Conservation (phyloP, 2,113 vertebrate genomes). For the Cyanocitta stelleri region DNA sequence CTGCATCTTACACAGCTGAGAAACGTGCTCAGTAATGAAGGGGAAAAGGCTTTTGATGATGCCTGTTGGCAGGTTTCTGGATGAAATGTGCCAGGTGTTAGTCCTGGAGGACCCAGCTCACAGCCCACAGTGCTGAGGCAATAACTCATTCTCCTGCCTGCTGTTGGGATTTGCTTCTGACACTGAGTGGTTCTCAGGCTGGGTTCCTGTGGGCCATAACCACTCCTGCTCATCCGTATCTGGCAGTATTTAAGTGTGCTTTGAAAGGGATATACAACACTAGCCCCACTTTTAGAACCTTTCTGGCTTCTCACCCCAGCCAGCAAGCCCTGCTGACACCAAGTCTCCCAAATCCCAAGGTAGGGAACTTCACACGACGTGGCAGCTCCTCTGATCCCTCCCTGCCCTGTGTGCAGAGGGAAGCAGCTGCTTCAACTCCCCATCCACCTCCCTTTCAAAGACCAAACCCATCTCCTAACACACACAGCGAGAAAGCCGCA, state of each 20-base stretch:
- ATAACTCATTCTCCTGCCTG: not conserved
- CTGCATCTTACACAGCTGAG: not conserved
- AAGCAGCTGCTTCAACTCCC: not conserved
- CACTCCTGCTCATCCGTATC: not conserved
- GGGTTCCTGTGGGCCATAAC: not conserved
- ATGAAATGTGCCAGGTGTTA: not conserved
- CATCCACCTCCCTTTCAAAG: not conserved
- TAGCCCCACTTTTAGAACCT: not conserved
- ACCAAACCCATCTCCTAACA: not conserved
- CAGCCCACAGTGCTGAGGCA: not conserved
- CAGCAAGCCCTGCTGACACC: not conserved
- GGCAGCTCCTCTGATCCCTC: not conserved
- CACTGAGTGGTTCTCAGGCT: not conserved
- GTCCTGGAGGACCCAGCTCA: accelerated
- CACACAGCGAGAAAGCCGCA: not conserved
- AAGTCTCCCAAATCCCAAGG: not conserved
- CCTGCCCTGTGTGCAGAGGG: not conserved
- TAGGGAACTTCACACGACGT: accelerated
- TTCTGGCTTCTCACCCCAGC: not conserved
- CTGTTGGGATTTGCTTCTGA: not conserved
- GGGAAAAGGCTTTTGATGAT: not conserved
- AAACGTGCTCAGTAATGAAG: not conserved
- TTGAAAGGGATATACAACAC: not conserved
- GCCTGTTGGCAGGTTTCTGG: not conserved
- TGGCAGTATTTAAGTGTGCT: not conserved